Conservation (phyloP, 2,888 invertebrate species). For the Temnothorax unifasciatus region DNA sequence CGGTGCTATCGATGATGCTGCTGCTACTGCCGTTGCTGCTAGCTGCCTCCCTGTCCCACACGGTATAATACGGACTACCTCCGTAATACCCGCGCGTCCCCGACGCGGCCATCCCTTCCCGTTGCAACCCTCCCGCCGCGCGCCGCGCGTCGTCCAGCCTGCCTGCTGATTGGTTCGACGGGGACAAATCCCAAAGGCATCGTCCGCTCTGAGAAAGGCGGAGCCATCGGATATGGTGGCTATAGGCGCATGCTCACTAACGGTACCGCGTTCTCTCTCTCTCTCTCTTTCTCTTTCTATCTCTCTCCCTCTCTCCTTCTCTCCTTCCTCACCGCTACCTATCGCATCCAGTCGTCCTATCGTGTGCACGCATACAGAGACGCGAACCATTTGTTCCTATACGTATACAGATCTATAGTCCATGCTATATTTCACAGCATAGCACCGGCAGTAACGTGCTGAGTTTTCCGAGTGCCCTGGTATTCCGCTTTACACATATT, state of each 20-base stretch:
- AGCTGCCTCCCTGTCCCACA: conserved; percentile 77
- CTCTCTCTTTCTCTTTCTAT: neutral
- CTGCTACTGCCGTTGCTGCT: conserved; percentile 19
- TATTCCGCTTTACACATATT: neutral
- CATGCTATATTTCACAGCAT: conserved; percentile 72
- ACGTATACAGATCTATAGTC: conserved; percentile 72
- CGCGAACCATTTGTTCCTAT: conserved; percentile 28
- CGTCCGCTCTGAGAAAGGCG: conserved; percentile 80
- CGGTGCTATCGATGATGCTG: neutral
- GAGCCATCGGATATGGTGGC: conserved; percentile 75
- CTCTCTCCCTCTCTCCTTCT: conserved; percentile 63
- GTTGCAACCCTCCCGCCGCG: conserved; percentile 40
- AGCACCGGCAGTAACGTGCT: conserved; percentile 66
- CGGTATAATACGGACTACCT: conserved; percentile 55
- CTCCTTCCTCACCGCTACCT: conserved; percentile 72
- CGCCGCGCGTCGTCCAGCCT: conserved; percentile 54
- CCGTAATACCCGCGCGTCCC: conserved; percentile 38
- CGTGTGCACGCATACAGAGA: conserved; percentile 57
- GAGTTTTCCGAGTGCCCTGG: conserved; percentile 54
- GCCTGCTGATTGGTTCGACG: conserved; percentile 78
- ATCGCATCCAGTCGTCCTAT: conserved; percentile 45
- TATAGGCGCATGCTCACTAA: conserved; percentile 82
- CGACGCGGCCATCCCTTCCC: conserved; percentile 66
- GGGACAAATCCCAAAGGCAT: conserved; percentile 85
- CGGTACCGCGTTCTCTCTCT: conserved; percentile 74